These are phyloP conservation scores for Nixonia krombeini DNA, from an alignment of 1,140 invertebrate genomes.

Conservation along the genomic window DNA sequence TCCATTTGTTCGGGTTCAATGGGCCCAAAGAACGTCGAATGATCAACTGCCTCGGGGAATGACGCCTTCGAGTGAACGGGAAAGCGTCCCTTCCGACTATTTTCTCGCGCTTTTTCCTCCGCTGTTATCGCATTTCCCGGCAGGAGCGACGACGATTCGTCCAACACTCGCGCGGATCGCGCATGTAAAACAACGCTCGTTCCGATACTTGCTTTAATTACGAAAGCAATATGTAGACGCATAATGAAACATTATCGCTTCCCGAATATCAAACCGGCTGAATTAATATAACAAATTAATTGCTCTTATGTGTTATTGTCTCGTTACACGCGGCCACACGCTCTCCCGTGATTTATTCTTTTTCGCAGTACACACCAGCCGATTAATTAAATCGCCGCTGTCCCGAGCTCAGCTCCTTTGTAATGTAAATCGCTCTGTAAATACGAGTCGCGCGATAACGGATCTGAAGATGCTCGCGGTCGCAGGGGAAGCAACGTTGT, in stretches of 20 bases:
- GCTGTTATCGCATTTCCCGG: too few relatives aligned
- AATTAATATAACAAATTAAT: background rate
- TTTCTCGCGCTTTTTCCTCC: too few relatives aligned
- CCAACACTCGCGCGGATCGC: too few relatives aligned
- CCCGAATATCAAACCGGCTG: background rate
- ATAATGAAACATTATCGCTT: background rate
- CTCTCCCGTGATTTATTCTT: background rate
- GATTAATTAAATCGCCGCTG: background rate
- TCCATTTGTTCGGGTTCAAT: conserved; percentile 3
- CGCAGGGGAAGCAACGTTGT: too few relatives aligned
- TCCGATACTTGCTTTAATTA: too few relatives aligned
- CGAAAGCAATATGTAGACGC: too few relatives aligned
- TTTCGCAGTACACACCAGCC: background rate
- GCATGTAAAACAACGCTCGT: too few relatives aligned
- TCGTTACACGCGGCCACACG: background rate
- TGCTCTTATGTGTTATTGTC: background rate
- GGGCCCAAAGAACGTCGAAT: background rate
- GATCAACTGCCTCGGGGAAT: too few relatives aligned
- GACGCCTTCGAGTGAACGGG: too few relatives aligned
- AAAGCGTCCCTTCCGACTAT: too few relatives aligned
- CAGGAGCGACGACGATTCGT: too few relatives aligned
- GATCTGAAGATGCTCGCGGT: background rate
- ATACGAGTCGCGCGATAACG: background rate
- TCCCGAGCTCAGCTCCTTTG: background rate
- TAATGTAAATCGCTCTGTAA: background rate